phyloP scores from a whole-genome alignment of 2,888 invertebrate species.

The Tiphia femorata region DNA sequence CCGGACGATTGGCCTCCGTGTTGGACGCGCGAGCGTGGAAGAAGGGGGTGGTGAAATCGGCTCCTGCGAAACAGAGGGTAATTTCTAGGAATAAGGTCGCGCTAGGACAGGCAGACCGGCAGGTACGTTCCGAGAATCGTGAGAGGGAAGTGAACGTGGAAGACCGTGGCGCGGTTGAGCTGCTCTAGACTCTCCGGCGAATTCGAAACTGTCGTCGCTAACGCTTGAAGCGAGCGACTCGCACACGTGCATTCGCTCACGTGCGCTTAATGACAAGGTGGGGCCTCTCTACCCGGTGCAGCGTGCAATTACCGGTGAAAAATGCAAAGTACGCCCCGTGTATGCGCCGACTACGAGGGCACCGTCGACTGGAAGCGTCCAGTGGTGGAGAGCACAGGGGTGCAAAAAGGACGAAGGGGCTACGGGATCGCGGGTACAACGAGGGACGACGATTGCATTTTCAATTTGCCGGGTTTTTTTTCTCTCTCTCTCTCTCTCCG shows the following conservation, averaged over 20 bases:
- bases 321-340: constrained; percentile 58
- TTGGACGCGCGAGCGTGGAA: too few species aligned
- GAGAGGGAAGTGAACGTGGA: too few species aligned
- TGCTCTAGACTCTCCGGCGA: not conserved
- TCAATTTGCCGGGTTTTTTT: too few species aligned
- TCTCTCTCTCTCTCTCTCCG: too few species aligned
- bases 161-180: too few species aligned
- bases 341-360: constrained; percentile 4
- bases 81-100: too few species aligned
- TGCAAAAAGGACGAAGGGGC: not conserved
- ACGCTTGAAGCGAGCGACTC: not conserved
- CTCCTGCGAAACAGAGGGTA: too few species aligned
- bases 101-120: too few species aligned
- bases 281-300: constrained; percentile 45
- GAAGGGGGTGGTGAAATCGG: too few species aligned
- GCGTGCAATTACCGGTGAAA: constrained; percentile 62
- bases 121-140: not conserved
- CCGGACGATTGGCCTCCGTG: too few species aligned
- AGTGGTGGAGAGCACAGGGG: not conserved
- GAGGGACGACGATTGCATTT: constrained; percentile 7
- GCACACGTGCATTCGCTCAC: constrained; percentile 58
- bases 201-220: constrained; percentile 27
- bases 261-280: constrained; percentile 64
- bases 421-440: constrained; percentile 2
- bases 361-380: not conserved